Percentiles rank a stretch among this genome's conserved stretches.
These are phyloP conservation scores for Acanthosepion esculentum DNA, from an alignment of 2,888 invertebrate species.

Conservation along the genomic window DNA sequence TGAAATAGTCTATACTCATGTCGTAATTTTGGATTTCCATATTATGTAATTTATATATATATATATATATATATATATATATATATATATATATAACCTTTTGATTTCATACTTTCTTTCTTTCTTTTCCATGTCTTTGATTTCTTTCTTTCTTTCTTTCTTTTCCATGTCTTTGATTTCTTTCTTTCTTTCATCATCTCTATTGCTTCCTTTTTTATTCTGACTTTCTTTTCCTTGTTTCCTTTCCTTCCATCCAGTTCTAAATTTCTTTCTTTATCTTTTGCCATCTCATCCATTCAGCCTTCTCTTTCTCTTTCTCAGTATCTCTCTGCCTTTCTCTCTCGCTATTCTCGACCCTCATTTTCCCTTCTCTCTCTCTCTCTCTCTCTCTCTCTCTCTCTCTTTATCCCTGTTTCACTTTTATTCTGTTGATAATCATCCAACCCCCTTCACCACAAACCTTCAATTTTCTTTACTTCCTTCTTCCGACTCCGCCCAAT, in stretches of 20 bases:
- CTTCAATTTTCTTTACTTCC: neutral
- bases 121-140: no score
- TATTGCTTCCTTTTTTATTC: neutral
- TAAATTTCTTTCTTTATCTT: neutral
- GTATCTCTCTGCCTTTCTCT: neutral
- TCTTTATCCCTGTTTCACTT: neutral
- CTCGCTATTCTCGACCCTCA: neutral
- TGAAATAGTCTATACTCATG: no score
- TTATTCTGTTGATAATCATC: neutral
- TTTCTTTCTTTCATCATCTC: neutral
- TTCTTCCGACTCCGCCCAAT: neutral
- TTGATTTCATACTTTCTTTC: no score
- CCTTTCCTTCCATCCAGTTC: neutral
- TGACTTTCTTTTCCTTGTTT: neutral
- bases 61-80: no score
- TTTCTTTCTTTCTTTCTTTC: no score
- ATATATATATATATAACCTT: no score
- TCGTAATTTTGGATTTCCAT: no score
- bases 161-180: no score
- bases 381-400: neutral
- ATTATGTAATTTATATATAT: no score
- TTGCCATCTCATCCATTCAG: neutral
- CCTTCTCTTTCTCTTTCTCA: neutral
- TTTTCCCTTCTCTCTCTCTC: neutral
- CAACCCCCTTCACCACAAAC: neutral